Base-by-base conservation (phyloP, 2,888 invertebrate genomes). In the Eulithis prunata region DNA sequence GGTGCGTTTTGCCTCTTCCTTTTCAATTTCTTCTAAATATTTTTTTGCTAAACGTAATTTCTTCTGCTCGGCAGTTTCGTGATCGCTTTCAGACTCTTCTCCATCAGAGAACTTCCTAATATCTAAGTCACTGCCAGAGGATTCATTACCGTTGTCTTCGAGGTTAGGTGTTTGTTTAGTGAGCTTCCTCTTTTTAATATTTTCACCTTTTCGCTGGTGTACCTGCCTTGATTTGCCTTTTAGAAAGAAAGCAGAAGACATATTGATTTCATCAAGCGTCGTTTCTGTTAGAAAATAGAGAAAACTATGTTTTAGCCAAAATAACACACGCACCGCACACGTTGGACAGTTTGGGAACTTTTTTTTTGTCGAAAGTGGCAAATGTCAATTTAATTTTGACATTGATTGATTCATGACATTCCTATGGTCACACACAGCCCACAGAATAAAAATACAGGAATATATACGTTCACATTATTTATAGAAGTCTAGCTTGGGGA, bases 51-150 rank as follows among this genome's bases (percentile, higher is more conserved):
- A 88, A 53, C 98, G 94, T 57, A 99, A 83, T 74, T 97, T 96
- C 83, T 98, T 99, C 80, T 99, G 97, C 84, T 98, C 98, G 0
- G 96, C 96, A 0, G 97, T 98, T 87, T 98, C 97, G 72, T 94
- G 92, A 72, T 96, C 95, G 76, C 95, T 95, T 72, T 95, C 95
- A 0, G 90, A 88, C 59, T 90, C 83, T 77, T 94, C 84, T 63
- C 78, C 79, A 56, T 93, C 87, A 6, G 93, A 94, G 72, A 94
- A 94, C 75, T 93, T 93, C 69, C 89, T 90, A n/a, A 94, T 89
- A 77, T 95, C 95, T 76, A 94, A 88, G 76, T 95, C 95, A 78
- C 95, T 95, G 65, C 94, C 95, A 0, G 95, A 95, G 68, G 95
- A 94, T 81, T 95, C 95, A 71, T 95, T 93, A 28, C 94, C 94